Conservation (phyloP, 1,140 invertebrate genomes). For the Drosophila pallidifrons region DNA sequence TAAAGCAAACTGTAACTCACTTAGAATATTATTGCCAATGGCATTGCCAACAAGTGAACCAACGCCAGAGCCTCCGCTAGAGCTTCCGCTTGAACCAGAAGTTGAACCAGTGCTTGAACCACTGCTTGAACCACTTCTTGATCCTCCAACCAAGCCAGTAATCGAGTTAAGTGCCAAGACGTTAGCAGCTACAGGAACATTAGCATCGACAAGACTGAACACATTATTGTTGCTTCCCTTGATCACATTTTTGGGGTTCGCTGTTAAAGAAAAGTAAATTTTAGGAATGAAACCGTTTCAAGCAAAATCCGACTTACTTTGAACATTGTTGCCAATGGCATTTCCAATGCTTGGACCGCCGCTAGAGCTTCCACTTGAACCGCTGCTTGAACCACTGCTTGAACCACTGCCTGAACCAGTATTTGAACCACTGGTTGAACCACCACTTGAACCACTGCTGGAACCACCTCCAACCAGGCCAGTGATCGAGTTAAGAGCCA, state of each 20-base stretch:
- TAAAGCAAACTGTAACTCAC: neutral
- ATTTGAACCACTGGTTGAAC: neutral
- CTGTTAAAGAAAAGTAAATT: neutral
- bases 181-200: neutral
- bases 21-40: neutral
- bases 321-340: neutral
- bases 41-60: neutral
- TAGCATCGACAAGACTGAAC: slow-evolving; percentile 9
- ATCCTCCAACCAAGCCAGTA: neutral
- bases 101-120: neutral
- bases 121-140: neutral
- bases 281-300: too few species aligned
- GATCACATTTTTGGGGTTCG: neutral
- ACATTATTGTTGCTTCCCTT: neutral
- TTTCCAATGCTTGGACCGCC: neutral
- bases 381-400: neutral
- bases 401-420: neutral
- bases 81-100: neutral
- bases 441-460: neutral
- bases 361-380: too few species aligned
- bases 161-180: neutral
- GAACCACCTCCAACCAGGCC: slow-evolving; percentile 9
- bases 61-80: neutral
- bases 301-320: neutral
- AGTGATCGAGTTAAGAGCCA: slow-evolving; percentile 14